Percentiles rank a stretch among this genome's conserved stretches.
Conservation (phyloP, 37 sponge, comb jelly and placozoan genomes). For the Bolinopsis microptera region DNA sequence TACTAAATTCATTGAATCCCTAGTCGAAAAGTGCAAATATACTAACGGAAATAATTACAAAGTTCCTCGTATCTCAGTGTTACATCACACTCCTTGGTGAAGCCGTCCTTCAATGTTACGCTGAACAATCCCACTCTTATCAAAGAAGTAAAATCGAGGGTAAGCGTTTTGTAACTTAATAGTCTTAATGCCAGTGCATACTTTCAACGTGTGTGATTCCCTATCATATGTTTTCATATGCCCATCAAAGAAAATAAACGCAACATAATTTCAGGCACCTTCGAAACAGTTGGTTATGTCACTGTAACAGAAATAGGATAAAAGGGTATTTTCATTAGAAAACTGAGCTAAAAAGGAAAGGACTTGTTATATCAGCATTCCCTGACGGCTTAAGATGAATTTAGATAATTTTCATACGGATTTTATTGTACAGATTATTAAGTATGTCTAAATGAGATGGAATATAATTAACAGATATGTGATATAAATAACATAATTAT, state of each 20-base stretch:
- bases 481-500: too few relatives aligned
- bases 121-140: conserved; percentile 76
- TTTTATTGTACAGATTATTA: neutral
- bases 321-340: neutral
- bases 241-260: too few relatives aligned
- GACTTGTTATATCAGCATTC: neutral
- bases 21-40: too few relatives aligned
- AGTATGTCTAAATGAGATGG: too few relatives aligned
- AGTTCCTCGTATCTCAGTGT: conserved; percentile 30
- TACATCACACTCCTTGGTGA: conserved; percentile 15
- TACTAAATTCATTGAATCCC: too few relatives aligned
- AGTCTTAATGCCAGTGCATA: neutral
- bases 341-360: too few relatives aligned
- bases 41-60: too few relatives aligned
- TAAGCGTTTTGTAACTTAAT: neutral
- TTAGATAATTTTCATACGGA: neutral
- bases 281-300: conserved; percentile 38
- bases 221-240: too few relatives aligned
- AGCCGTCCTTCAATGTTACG: conserved; percentile 76
- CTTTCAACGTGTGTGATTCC: too few relatives aligned
- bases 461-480: too few relatives aligned
- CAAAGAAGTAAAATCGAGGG: conserved; percentile 36
- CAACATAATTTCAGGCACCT: conserved; percentile 21
- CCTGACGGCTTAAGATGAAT: neutral
- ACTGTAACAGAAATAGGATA: neutral